Percentiles rank a stretch among this genome's conserved stretches.
Evolutionary conservation across 1,140 invertebrate species (phyloP).

Genomic region (Bombyx mandarina): DNA sequence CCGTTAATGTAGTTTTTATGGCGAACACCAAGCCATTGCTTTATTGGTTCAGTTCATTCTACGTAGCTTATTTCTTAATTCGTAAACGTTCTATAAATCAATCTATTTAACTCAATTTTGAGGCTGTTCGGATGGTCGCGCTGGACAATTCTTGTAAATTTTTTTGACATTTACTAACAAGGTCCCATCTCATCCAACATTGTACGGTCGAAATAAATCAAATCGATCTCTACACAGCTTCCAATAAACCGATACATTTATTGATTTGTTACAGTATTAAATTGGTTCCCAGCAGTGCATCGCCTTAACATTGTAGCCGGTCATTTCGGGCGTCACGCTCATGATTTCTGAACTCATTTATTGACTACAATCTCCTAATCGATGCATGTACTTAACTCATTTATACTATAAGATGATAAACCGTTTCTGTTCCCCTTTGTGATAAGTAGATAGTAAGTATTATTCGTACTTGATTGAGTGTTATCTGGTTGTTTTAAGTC

Average conservation of each 20-base stretch:
- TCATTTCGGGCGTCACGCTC: constrained; percentile 25
- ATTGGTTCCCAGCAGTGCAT: constrained; percentile 64
- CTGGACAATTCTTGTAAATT: constrained; percentile 30
- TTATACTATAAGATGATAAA: constrained; percentile 14
- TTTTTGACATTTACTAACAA: constrained; percentile 68
- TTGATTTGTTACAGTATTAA: constrained; percentile 69
- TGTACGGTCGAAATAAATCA: constrained; percentile 60
- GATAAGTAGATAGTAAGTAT: not conserved
- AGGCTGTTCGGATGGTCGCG: not conserved
- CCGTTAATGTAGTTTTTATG: constrained; percentile 20
- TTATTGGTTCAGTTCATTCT: constrained; percentile 4
- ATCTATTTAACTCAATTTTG: too few relatives aligned
- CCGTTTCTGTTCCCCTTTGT: constrained; percentile 20
- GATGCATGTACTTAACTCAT: constrained; percentile 2
- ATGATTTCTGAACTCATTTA: constrained; percentile 24
- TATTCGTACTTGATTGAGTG: too few relatives aligned
- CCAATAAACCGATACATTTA: constrained; percentile 69
- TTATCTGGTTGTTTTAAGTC: too few relatives aligned
- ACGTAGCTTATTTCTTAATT: not conserved
- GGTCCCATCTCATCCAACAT: constrained; percentile 43
- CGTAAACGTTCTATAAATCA: not conserved
- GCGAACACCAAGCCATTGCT: constrained; percentile 10
- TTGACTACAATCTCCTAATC: constrained; percentile 21
- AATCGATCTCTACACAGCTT: constrained; percentile 63
- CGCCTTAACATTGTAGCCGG: constrained; percentile 39